Evolutionary conservation across 2,888 invertebrate genomes (phyloP).

Genomic region (Tanytarsus gracilentus): DNA sequence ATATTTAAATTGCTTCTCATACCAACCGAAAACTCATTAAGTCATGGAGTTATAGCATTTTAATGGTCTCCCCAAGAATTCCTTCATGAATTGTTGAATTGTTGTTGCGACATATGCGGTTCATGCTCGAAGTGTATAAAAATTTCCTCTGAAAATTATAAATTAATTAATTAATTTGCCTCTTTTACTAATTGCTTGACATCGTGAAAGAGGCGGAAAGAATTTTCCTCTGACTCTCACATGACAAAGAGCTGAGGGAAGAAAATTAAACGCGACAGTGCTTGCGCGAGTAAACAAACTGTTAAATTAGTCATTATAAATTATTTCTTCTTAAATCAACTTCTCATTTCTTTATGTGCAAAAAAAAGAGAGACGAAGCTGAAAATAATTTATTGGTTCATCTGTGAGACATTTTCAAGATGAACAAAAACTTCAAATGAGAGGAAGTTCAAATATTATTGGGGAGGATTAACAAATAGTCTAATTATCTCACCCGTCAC

Average conservation of each 20-base stretch:
- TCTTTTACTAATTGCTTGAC: conserved; percentile 10
- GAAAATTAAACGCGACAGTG: conserved; percentile 10
- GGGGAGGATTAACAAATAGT: no score
- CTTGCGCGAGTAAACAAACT: conserved; percentile 16
- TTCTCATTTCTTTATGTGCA: background rate
- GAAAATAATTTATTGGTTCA: conserved; percentile 25
- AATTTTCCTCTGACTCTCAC: background rate
- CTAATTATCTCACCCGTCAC: no score
- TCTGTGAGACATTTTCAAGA: conserved; percentile 5
- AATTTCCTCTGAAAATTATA: conserved; percentile 1
- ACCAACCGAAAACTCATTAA: no score
- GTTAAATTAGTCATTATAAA: conserved; percentile 20
- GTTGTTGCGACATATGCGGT: no score
- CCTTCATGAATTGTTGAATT: no score
- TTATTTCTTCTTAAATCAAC: background rate
- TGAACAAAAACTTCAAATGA: background rate
- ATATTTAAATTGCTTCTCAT: no score
- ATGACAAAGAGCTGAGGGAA: conserved; percentile 25
- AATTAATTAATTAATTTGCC: conserved; percentile 27
- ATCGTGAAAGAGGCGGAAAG: conserved; percentile 1
- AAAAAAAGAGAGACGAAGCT: no score
- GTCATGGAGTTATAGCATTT: no score
- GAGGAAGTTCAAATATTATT: background rate
- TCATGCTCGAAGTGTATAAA: no score
- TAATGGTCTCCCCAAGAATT: no score